Evolutionary conservation across 2,888 invertebrate genomes (phyloP), one percentile per base, ranked within the genome.

Genomic region (Argyra leucocephala): DNA sequence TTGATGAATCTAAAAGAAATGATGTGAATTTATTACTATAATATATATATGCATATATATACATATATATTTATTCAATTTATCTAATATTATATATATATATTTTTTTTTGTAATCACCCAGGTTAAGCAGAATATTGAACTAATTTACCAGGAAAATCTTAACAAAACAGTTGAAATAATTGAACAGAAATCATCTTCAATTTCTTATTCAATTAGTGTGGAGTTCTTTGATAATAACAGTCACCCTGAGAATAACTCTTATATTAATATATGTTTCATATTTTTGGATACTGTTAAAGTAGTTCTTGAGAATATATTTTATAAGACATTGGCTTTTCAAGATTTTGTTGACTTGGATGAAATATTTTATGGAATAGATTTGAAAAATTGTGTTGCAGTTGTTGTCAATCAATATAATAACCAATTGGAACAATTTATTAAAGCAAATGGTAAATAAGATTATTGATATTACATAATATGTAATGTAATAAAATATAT

Each of bases 141-240:
- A 26, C 26, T 26, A 9, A 21, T 31, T 22, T 61, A 61, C 21
- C 21, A 61, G 5, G 24, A 61, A 31, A 61, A 61, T 61, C 21
- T 61, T 21, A 31, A 61, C 15, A 61, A 61, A 26, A 31, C 2
- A 21, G 2, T n/a, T 31, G 61, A 61, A n/a, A 61, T 26, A n/a
- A 61, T 61, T 31, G 24, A 61, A 31, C 24, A 61, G 18, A 61
- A 26, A 21, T 31, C 61, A 22, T 48, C 58, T 9, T 10, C 9
- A 26, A 23, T 15, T 60, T 21, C 31, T n/a, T 69, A 65, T 57
- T 66, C 67, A 5, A 57, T 69, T 1, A 57, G 67, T 26, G 31
- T 69, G 12, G 68, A 69, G 60, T 61, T 67, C 31, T 69, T 66
- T 66, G 60, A 22, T 22, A 69, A 67, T 57, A 26, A 65, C 18